phyloP scores from a whole-genome alignment of 2,888 invertebrate genomes.

The Agrochola lota region DNA sequence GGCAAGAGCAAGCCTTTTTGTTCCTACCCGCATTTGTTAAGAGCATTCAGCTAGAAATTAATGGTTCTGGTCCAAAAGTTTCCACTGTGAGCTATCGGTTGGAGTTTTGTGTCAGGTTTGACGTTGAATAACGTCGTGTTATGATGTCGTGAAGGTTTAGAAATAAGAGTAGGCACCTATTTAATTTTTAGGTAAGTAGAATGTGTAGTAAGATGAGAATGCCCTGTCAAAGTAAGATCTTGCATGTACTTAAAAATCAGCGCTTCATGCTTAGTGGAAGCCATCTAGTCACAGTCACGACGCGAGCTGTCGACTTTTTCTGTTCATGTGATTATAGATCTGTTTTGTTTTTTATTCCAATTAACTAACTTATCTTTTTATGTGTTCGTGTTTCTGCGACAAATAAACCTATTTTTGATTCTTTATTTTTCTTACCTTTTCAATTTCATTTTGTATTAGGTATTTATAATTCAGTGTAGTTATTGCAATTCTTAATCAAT shows the following conservation, averaged over 20 bases:
- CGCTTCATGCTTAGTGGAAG: background rate
- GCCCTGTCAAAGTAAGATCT: background rate
- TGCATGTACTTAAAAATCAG: background rate
- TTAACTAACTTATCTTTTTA: background rate
- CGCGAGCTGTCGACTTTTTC: background rate
- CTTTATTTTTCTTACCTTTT: background rate
- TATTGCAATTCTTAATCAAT: background rate
- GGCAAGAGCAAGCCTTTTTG: slow-evolving; percentile 60
- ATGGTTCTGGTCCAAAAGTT: slow-evolving; percentile 50
- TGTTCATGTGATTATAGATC: background rate
- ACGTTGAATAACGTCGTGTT: slow-evolving; percentile 22
- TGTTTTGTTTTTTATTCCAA: background rate
- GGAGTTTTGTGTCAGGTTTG: background rate
- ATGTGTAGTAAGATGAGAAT: background rate
- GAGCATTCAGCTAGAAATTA: slow-evolving; percentile 57
- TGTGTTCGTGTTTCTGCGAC: too few relatives aligned
- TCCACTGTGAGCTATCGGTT: slow-evolving; percentile 16
- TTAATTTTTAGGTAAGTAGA: background rate
- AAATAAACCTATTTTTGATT: too few relatives aligned
- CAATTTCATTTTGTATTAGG: too few relatives aligned
- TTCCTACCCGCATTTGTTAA: slow-evolving; percentile 65
- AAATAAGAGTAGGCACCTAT: too few relatives aligned
- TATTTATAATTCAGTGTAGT: background rate
- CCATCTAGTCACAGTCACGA: background rate
- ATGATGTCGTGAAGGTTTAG: background rate